Conservation (phyloP, 2,888 invertebrate genomes). For the Hermaeophaga mercurialis region DNA sequence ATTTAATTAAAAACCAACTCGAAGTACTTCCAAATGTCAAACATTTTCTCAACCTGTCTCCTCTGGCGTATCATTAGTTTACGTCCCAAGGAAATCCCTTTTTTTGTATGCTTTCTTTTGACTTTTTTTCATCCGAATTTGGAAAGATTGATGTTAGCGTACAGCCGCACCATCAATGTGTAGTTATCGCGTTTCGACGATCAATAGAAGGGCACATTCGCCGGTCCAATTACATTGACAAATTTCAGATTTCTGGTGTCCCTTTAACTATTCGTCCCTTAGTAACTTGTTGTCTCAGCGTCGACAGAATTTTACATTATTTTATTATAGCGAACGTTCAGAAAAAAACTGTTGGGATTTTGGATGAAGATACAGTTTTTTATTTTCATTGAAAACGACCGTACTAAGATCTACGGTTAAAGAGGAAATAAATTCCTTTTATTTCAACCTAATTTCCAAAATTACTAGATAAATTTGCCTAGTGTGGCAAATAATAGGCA, state of each 20-base stretch:
- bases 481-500: slow-evolving; percentile 1
- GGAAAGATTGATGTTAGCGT: slow-evolving; percentile 21
- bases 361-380: background rate
- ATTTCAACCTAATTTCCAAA: slow-evolving; percentile 9
- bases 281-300: slow-evolving; percentile 7
- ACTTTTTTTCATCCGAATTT: background rate
- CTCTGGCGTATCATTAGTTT: background rate
- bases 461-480: slow-evolving; percentile 5
- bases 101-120: background rate
- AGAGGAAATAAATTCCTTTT: background rate
- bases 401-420: background rate
- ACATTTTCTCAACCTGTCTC: background rate
- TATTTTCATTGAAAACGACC: background rate
- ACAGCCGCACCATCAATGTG: slow-evolving; percentile 22
- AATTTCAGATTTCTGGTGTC: slow-evolving; percentile 28
- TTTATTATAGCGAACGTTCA: no score
- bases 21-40: background rate
- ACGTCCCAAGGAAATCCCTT: background rate
- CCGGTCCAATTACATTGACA: slow-evolving; percentile 35
- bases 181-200: slow-evolving; percentile 26
- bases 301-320: background rate
- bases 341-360: background rate
- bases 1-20: background rate
- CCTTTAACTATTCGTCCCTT: slow-evolving; percentile 11
- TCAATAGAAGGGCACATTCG: slow-evolving; percentile 28